Evolutionary conservation across 2,797 vertebrate genomes (phyloP).

Genomic region (Ctenopoma multispine): DNA sequence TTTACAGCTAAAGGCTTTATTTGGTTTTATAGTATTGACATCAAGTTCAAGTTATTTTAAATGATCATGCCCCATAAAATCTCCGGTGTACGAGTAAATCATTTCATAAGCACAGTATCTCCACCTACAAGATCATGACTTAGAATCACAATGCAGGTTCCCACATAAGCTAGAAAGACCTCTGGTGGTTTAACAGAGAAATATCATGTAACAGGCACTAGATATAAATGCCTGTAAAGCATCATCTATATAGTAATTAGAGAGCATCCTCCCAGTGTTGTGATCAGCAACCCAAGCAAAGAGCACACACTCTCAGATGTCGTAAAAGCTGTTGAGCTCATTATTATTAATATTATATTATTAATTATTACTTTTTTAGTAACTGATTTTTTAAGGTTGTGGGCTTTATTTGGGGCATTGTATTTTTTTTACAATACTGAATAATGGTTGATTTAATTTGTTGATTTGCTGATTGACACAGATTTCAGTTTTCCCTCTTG

Average conservation of each 20-base stretch:
- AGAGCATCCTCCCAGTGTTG: background rate
- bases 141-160: background rate
- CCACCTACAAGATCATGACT: background rate
- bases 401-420: no score
- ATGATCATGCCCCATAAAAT: background rate
- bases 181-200: slow-evolving; percentile 46
- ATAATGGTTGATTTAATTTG: no score
- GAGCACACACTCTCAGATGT: background rate
- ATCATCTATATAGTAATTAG: background rate
- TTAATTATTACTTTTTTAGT: no score
- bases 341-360: no score
- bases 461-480: no score
- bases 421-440: no score
- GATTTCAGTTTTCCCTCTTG: no score
- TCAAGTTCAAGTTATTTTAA: background rate
- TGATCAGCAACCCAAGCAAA: background rate
- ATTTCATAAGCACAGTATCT: background rate
- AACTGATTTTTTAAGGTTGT: no score
- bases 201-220: background rate
- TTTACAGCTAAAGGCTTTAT: background rate
- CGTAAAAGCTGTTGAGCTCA: background rate
- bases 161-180: slow-evolving; percentile 42
- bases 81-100: background rate
- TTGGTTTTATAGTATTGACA: slow-evolving; percentile 4
- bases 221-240: background rate